Conservation (phyloP, 1,140 invertebrate genomes). For the Anoplolepis gracilipes region DNA sequence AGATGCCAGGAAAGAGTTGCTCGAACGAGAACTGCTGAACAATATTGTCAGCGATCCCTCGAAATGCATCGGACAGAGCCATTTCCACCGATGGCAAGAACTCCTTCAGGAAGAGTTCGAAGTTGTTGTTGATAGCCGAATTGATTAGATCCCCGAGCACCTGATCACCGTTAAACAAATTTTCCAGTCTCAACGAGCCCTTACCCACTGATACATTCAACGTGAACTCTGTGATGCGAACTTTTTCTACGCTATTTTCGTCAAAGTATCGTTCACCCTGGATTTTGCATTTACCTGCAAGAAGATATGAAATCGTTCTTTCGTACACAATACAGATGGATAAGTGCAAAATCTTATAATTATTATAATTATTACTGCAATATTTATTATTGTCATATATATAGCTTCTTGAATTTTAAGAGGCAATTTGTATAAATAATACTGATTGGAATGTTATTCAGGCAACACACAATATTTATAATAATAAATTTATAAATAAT, state of each 20-base stretch:
- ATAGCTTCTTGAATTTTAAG: no score
- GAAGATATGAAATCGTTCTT: not conserved
- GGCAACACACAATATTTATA: no score
- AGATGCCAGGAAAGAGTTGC: slow-evolving; percentile 86
- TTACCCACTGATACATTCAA: slow-evolving; percentile 87
- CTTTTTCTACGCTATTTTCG: slow-evolving; percentile 85
- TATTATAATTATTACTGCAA: not conserved
- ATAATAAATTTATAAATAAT: no score
- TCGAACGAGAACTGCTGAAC: slow-evolving; percentile 86
- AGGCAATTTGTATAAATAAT: no score
- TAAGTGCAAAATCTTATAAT: not conserved
- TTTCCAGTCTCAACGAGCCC: slow-evolving; percentile 87
- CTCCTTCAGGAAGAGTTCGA: slow-evolving; percentile 87
- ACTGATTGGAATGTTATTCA: no score
- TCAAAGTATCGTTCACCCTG: slow-evolving; percentile 72
- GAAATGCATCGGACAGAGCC: slow-evolving; percentile 86
- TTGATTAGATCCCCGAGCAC: slow-evolving; percentile 87
- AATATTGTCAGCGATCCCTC: slow-evolving; percentile 87
- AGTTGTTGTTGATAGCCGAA: slow-evolving; percentile 88
- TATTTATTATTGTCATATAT: no score
- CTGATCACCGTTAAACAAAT: slow-evolving; percentile 88
- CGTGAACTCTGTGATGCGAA: slow-evolving; percentile 85
- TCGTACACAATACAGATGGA: not conserved
- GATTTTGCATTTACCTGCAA: slow-evolving; percentile 81
- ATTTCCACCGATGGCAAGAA: slow-evolving; percentile 87